Conservation (phyloP, 2,113 vertebrate species). For the Eptatretus burgeri region DNA sequence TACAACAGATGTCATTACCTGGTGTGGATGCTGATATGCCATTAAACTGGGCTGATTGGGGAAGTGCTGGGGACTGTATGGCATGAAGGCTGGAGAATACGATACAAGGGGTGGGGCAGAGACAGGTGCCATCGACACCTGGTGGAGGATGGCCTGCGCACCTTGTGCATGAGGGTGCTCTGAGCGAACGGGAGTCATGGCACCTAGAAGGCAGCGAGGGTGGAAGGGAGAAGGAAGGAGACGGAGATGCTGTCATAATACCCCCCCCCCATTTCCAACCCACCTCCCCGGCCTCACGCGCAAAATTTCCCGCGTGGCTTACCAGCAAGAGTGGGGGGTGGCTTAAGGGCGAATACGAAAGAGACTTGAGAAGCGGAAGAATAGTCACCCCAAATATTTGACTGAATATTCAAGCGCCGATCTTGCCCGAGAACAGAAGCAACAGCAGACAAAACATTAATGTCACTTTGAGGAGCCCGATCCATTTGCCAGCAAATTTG, state of each 20-base stretch:
- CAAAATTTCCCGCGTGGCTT: too few relatives aligned
- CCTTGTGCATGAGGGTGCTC: not conserved
- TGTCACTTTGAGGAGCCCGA: too few relatives aligned
- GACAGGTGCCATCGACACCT: slow-evolving; percentile 3
- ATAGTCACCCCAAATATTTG: too few relatives aligned
- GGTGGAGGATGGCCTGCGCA: slow-evolving; percentile 1
- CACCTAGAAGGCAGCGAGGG: not conserved
- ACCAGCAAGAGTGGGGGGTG: too few relatives aligned
- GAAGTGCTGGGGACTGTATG: slow-evolving; percentile 5
- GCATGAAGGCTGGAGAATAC: slow-evolving; percentile 4
- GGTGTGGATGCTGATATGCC: not conserved
- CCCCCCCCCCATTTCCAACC: not conserved
- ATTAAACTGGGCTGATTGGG: not conserved
- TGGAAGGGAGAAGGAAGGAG: not conserved
- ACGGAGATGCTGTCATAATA: not conserved
- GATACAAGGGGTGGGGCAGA: not conserved
- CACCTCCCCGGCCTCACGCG: not conserved
- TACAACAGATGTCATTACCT: not conserved
- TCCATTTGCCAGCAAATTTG: too few relatives aligned
- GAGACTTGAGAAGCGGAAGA: too few relatives aligned
- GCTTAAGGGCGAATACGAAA: too few relatives aligned
- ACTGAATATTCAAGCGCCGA: too few relatives aligned
- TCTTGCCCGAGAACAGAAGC: too few relatives aligned
- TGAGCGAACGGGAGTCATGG: slow-evolving; percentile 3
- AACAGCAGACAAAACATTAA: too few relatives aligned